Percentiles rank a stretch among this genome's conserved stretches.
Conservation (phyloP, 2,113 vertebrate genomes). For the Ctenomys sociabilis region DNA sequence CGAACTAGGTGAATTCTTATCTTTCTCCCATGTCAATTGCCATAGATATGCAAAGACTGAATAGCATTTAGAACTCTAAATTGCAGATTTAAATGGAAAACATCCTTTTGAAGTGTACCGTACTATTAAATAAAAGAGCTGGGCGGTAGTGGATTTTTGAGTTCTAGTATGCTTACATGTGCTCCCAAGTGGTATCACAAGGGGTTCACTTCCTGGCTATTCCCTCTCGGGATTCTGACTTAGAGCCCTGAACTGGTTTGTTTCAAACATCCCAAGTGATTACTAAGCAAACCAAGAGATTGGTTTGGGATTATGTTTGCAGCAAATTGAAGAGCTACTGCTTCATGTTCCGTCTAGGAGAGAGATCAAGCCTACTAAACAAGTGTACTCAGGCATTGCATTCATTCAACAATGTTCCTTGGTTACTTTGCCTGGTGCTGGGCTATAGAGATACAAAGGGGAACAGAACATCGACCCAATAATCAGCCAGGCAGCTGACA, state of each 20-base stretch:
- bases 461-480: neutral
- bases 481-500: neutral
- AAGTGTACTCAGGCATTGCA: neutral
- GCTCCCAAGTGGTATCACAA: neutral
- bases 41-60: neutral
- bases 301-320: neutral
- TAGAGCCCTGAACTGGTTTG: neutral
- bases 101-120: constrained; percentile 7
- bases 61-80: neutral
- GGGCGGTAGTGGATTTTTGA: constrained; percentile 2
- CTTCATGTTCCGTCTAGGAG: neutral
- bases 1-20: neutral
- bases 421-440: neutral
- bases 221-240: neutral
- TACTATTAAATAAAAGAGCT: constrained; percentile 31
- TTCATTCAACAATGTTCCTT: neutral
- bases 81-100: constrained; percentile 18
- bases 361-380: neutral
- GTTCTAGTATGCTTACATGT: neutral
- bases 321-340: constrained; percentile 11
- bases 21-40: neutral
- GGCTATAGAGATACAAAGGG: neutral
- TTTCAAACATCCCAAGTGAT: neutral
- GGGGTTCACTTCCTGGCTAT: neutral
- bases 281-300: neutral